Percentiles rank a stretch among this genome's conserved stretches.
Conservation (phyloP, 2,888 invertebrate genomes). For the Drosophila pseudotalamancana region DNA sequence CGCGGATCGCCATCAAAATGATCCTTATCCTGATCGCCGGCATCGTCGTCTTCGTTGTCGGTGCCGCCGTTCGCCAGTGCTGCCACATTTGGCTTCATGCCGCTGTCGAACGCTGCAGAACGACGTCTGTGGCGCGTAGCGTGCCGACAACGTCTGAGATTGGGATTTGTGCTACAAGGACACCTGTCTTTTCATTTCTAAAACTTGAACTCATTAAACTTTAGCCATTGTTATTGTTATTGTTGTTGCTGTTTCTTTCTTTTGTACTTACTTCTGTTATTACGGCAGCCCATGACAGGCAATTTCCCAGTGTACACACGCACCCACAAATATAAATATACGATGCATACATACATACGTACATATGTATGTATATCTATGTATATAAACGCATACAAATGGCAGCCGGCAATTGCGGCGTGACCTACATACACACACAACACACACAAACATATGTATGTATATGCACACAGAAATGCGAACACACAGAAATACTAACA, state of each 20-base stretch:
- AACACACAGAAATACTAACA: not conserved
- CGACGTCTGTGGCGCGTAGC: conserved; percentile 55
- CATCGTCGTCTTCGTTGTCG: conserved; percentile 26
- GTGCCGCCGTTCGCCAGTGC: conserved; percentile 15
- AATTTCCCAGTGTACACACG: conserved; percentile 48
- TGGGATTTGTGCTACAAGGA: conserved; percentile 63
- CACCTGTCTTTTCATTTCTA: conserved; percentile 69
- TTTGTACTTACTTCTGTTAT: conserved; percentile 51
- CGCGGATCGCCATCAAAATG: conserved; percentile 67
- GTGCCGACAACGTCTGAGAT: conserved; percentile 56
- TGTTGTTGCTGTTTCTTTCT: conserved; percentile 14
- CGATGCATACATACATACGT: not conserved
- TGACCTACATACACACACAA: conserved; percentile 46
- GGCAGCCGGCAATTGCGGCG: conserved; percentile 39
- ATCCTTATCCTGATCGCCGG: conserved; percentile 47
- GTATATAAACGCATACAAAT: conserved; percentile 48
- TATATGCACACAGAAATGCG: conserved; percentile 23
- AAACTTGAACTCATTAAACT: conserved; percentile 80
- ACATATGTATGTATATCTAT: conserved; percentile 4
- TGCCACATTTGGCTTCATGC: conserved; percentile 32
- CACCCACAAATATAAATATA: conserved; percentile 26
- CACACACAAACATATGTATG: conserved; percentile 9
- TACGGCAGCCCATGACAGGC: conserved; percentile 61
- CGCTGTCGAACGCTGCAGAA: conserved; percentile 4
- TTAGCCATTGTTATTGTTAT: conserved; percentile 61